Conservation (phyloP, 2,888 invertebrate species). For the Nipponacmea schrenckii region DNA sequence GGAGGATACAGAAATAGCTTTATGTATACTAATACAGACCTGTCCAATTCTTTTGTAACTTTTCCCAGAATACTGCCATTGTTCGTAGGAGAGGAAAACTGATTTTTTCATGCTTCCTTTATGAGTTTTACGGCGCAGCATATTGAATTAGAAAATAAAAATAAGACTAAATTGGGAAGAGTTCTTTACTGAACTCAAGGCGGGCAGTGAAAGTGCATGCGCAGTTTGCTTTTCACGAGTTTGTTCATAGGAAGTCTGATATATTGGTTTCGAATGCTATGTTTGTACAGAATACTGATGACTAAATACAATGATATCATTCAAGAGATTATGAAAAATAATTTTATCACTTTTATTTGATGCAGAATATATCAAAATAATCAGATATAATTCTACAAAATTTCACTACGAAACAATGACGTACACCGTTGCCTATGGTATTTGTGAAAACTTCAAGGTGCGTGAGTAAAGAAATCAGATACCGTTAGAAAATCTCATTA, state of each 20-base stretch:
- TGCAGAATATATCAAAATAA: no score
- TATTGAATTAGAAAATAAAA: conserved; percentile 10
- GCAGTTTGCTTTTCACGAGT: background rate
- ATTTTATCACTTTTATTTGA: no score
- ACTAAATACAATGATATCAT: no score
- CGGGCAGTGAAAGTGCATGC: conserved; percentile 8
- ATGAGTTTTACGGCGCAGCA: conserved; percentile 39
- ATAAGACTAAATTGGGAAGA: background rate
- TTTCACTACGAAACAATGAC: no score
- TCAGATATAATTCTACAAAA: no score
- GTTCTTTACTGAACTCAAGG: background rate
- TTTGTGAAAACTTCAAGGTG: no score
- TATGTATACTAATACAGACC: conserved; percentile 33
- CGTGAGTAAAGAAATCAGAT: no score
- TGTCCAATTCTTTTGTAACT: conserved; percentile 49
- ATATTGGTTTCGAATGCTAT: conserved; percentile 7
- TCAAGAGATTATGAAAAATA: no score
- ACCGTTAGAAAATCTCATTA: no score
- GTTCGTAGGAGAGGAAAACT: conserved; percentile 46
- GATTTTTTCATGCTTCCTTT: conserved; percentile 42
- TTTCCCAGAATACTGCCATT: conserved; percentile 55
- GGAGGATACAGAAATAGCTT: background rate
- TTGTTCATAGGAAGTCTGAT: conserved; percentile 7
- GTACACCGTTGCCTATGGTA: no score
- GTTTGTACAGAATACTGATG: background rate